Percentiles rank a stretch among this genome's conserved stretches.
These are phyloP conservation scores for Mechanitis messenoides DNA, from an alignment of 2,888 invertebrate species.

Conservation along the genomic window DNA sequence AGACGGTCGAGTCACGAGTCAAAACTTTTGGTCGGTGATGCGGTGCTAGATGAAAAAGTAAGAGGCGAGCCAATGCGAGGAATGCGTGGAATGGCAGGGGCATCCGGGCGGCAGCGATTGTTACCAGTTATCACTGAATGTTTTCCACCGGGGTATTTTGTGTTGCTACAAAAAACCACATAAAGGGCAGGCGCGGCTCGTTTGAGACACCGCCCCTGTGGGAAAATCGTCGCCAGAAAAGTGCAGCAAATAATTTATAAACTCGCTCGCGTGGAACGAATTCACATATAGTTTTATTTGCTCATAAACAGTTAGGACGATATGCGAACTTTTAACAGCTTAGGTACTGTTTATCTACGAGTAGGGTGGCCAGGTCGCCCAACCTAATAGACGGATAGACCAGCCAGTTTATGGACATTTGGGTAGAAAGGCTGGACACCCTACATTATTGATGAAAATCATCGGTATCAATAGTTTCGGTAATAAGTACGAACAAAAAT, in stretches of 20 bases:
- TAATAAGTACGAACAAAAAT: no score
- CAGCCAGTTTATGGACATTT: no score
- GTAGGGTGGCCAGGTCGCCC: no score
- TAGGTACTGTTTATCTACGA: neutral
- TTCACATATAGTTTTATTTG: constrained; percentile 41
- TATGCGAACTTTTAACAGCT: neutral
- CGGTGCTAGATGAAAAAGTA: constrained; percentile 71
- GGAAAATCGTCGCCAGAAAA: constrained; percentile 76
- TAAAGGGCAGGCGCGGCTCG: constrained; percentile 74
- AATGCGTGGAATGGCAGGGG: constrained; percentile 72
- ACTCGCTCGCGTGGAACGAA: constrained; percentile 68
- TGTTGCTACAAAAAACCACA: constrained; percentile 74
- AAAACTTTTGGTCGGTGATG: constrained; percentile 47
- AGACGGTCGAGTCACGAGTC: constrained; percentile 35
- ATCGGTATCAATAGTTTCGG: no score
- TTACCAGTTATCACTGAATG: constrained; percentile 77
- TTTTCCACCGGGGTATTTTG: constrained; percentile 74
- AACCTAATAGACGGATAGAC: no score
- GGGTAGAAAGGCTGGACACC: no score
- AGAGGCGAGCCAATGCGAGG: constrained; percentile 59
- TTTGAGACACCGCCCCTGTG: constrained; percentile 75
- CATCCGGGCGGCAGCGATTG: constrained; percentile 76
- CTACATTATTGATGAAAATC: neutral
- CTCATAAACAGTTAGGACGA: constrained; percentile 31
- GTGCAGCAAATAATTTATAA: constrained; percentile 75